Conservation (phyloP, 2,888 invertebrate species). For the Tachystola acroxantha region DNA sequence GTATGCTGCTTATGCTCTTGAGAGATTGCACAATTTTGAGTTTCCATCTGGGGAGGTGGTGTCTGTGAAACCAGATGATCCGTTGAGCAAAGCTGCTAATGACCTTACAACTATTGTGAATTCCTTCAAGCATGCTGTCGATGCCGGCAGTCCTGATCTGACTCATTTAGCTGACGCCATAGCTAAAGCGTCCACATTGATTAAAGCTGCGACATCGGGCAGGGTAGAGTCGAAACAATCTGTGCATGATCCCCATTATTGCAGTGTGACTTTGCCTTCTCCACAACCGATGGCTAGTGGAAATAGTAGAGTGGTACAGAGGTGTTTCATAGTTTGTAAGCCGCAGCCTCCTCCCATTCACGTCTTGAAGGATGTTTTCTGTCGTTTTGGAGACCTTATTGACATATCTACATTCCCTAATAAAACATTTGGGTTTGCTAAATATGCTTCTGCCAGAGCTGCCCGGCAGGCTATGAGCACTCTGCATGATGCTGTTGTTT, state of each 20-base stretch:
- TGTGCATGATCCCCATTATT: constrained; percentile 47
- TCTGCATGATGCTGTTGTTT: constrained; percentile 90
- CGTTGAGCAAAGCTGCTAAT: constrained; percentile 51
- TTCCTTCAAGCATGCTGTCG: constrained; percentile 54
- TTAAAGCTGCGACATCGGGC: constrained; percentile 80
- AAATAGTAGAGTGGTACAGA: constrained; percentile 78
- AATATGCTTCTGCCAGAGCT: constrained; percentile 87
- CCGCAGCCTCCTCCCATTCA: constrained; percentile 84
- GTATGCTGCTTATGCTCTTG: constrained; percentile 81
- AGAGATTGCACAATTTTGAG: constrained; percentile 93
- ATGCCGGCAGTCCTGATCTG: constrained; percentile 67
- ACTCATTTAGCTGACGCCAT: constrained; percentile 86
- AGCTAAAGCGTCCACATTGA: constrained; percentile 85
- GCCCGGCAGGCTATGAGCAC: constrained; percentile 85
- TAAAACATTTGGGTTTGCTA: constrained; percentile 95
- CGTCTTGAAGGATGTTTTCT: constrained; percentile 90
- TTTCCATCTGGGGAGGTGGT: constrained; percentile 93
- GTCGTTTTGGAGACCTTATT: constrained; percentile 93
- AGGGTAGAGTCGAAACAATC: constrained; percentile 26
- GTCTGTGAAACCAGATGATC: constrained; percentile 82
- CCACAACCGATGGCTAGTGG: constrained; percentile 82
- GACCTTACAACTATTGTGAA: constrained; percentile 56
- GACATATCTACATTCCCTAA: constrained; percentile 92
- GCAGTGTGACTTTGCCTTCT: constrained; percentile 85
- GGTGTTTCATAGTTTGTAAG: constrained; percentile 82